Evolutionary conservation across 2,113 vertebrate genomes (phyloP), one percentile per base, ranked within the genome.

Genomic region (Epinephelus moara): DNA sequence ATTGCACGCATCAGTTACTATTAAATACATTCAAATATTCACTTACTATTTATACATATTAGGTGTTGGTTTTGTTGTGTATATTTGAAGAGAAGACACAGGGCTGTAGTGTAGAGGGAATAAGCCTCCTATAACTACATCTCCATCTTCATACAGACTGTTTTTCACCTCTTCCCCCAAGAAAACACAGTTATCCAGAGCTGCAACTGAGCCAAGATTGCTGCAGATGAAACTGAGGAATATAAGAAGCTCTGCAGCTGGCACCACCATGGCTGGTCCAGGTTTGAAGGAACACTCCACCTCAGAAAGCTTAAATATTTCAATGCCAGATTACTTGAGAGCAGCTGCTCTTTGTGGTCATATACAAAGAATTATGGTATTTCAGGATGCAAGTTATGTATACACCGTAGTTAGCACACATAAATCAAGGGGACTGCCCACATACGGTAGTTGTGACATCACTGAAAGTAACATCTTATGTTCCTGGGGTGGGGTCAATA

Each of bases 101-200:
- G 91, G 91, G 50, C 90, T 94, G 69, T 90, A 93, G 78, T 96
- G 95, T 27, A 96, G 45, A 80, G 95, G 95, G 56, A 96, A 96
- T 62, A 96, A 85, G 1, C 94, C 95, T 37, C 94, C 94, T 50
- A 96, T 73, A 85, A 96, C 88, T 7, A 95, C 78, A 82, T 96
- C 94, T 66, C 95, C 95, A 45, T 89, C 85, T 71, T 93, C 62
- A 63, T 92, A 94, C 30, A 96, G 80, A 63, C 82, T 91, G 14
- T 73, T 62, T 69, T 80, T 81, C 56, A 90, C 88, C 52, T 92
- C 85, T 61, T 93, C 91, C 40, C 94, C 95, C 63, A 90, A 80
- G 81, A 93, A 94, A 55, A 85, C 33, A 71, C 95, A 96, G 13
- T 27, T 62, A 45, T 89, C 61, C 14, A 72, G 64, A 64, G 57